Conservation (phyloP, 2,888 invertebrate genomes). For the Ischnura elegans region DNA sequence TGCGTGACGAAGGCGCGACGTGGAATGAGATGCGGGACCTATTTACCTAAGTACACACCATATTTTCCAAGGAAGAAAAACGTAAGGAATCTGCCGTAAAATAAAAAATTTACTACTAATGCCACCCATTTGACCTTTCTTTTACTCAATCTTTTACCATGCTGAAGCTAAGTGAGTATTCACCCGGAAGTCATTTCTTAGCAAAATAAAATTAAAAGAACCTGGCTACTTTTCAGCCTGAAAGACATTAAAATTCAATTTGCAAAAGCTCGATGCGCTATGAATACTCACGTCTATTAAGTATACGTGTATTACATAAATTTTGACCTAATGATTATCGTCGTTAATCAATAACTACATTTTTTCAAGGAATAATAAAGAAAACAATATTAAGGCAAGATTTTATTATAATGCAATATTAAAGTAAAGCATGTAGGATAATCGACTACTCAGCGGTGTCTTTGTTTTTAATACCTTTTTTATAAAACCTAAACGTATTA, state of each 20-base stretch:
- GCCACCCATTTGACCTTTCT: not conserved
- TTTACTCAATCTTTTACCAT: not conserved
- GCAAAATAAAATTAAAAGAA: not conserved
- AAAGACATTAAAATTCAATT: not conserved
- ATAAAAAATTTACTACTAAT: not conserved
- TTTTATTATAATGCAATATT: too few relatives aligned
- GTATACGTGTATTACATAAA: too few relatives aligned
- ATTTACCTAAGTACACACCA: not conserved
- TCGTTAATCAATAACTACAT: too few relatives aligned
- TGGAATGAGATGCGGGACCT: not conserved
- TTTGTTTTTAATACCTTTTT: too few relatives aligned
- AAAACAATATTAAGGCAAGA: too few relatives aligned
- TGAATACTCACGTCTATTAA: too few relatives aligned
- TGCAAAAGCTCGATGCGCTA: too few relatives aligned
- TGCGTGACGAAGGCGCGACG: not conserved
- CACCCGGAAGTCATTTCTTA: not conserved
- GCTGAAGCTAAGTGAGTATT: not conserved
- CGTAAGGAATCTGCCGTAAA: not conserved
- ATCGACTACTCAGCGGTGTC: too few relatives aligned
- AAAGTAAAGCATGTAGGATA: too few relatives aligned
- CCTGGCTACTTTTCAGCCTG: not conserved
- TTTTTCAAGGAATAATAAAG: too few relatives aligned
- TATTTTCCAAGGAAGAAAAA: not conserved
- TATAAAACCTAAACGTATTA: too few relatives aligned
- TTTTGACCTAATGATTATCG: too few relatives aligned